phyloP scores from a whole-genome alignment of 92 coral and sea anemone genomes.

The Actinostola sp. region DNA sequence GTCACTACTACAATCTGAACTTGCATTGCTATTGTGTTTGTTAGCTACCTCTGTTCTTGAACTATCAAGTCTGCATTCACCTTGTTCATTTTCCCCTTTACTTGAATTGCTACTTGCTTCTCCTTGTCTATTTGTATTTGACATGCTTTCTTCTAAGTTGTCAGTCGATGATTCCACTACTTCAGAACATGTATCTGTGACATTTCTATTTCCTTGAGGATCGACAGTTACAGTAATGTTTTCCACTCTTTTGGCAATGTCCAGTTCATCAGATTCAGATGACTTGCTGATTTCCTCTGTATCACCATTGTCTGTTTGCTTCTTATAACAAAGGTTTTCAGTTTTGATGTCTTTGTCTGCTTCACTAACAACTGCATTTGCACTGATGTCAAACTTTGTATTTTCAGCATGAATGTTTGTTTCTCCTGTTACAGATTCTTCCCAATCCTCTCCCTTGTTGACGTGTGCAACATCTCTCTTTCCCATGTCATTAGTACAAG shows the following conservation, averaged over 20 bases:
- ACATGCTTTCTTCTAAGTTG: too few relatives aligned
- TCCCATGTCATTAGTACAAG: background rate
- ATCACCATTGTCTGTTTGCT: background rate
- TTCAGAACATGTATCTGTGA: background rate
- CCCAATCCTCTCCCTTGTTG: slow-evolving; percentile 6
- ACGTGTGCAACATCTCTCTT: too few relatives aligned
- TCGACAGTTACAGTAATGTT: slow-evolving; percentile 7
- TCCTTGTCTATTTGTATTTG: background rate
- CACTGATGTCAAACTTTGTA: background rate
- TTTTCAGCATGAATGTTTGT: background rate
- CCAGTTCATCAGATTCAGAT: background rate
- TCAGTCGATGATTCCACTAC: background rate
- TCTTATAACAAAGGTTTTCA: background rate
- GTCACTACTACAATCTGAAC: background rate
- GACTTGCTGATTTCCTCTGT: background rate
- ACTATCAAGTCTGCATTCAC: too few relatives aligned
- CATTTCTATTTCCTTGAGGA: slow-evolving; percentile 10
- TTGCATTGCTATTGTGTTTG: background rate
- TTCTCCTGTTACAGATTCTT: background rate
- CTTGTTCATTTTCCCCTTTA: background rate
- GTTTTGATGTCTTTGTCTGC: background rate
- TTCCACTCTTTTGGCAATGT: background rate
- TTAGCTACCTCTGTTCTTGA: too few relatives aligned
- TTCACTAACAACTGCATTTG: background rate
- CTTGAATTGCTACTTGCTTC: background rate